These are phyloP conservation scores for Pocillopora verrucosa DNA, from an alignment of 64 coral and sea anemone species.

Conservation along the genomic window DNA sequence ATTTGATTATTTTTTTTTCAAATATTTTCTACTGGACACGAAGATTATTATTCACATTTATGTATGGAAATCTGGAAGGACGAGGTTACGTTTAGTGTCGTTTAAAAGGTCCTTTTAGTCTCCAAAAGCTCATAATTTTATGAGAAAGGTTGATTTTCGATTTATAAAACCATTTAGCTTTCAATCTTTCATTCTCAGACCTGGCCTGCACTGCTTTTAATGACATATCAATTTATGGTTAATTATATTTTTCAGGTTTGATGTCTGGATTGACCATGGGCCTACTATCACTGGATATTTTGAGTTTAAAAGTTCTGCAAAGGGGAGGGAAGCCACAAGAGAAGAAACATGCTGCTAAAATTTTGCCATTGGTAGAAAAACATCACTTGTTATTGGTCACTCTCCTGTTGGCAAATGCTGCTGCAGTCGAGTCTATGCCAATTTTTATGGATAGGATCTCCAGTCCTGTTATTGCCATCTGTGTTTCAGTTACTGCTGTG, in stretches of 20 bases:
- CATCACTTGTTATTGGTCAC: slow-evolving; percentile 95
- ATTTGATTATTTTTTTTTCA: no score
- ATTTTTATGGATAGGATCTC: slow-evolving; percentile 97
- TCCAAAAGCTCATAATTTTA: no score
- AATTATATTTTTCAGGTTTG: slow-evolving; percentile 44
- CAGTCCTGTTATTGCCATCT: slow-evolving; percentile 89
- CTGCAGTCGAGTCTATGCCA: slow-evolving; percentile 93
- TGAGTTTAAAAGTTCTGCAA: slow-evolving; percentile 92
- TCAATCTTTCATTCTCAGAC: no score
- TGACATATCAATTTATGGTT: neutral
- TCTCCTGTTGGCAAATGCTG: slow-evolving; percentile 90
- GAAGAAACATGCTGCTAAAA: slow-evolving; percentile 83
- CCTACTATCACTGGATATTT: slow-evolving; percentile 87
- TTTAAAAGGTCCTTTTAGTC: no score
- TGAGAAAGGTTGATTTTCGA: no score
- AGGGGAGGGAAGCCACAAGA: slow-evolving; percentile 93
- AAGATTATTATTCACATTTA: no score
- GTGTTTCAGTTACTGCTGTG: slow-evolving; percentile 97
- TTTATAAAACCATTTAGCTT: no score
- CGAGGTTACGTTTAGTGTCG: no score
- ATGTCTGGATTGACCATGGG: slow-evolving; percentile 96
- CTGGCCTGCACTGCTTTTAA: neutral
- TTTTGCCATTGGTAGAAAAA: slow-evolving; percentile 82
- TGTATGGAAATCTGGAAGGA: no score
- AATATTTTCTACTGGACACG: no score